Evolutionary conservation across 2,888 invertebrate genomes (phyloP), one percentile per base, ranked within the genome.

Genomic region (Drosophila rellima): DNA sequence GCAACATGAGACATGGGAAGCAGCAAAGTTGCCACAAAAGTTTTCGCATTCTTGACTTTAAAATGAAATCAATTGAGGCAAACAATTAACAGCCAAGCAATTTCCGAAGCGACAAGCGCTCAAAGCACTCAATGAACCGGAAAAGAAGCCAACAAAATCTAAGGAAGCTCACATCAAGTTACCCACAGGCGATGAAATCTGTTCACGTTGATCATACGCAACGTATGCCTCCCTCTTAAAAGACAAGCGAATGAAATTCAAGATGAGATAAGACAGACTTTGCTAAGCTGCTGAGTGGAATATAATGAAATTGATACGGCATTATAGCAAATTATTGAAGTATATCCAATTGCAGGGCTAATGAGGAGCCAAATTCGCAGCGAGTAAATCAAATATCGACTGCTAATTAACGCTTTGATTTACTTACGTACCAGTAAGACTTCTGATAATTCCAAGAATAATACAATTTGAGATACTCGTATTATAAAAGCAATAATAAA

Each of bases 11-110:
- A 39, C 64, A 50, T 35, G 18, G 10, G 5, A 7, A 6, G n/a
- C 59, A 17, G 13, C 54, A 67, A 74, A 70, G 60, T 82, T 44
- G 52, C 35, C 50, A 33, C 44, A 47, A 61, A 78, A 74, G 45
- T 79, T 84, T 44, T 51, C 61, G 69, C 74, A 71, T 74, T 72
- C 52, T 69, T 61, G 63, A 81, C 82, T 83, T 74, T 66, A 77
- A 83, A 79, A 70, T 62, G 63, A 81, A 87, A 79, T 81, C 82
- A 79, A 82, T 80, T 78, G 81, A 70, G 67, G 74, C 82, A 80
- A 83, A 80, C 82, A 82, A 83, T 83, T 83, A 83, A 87, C 72
- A 71, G 87, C 45, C 68, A 57, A 87, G 78, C 79, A 83, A 81
- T 84, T 83, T 81, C 77, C 84, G 78, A 66, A 76, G 70, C 84